A percentile compares a stretch with the other conserved stretches of the same genome.
Evolutionary conservation across 2,888 invertebrate genomes (phyloP).

Genomic region (Cheilosia pagana): DNA sequence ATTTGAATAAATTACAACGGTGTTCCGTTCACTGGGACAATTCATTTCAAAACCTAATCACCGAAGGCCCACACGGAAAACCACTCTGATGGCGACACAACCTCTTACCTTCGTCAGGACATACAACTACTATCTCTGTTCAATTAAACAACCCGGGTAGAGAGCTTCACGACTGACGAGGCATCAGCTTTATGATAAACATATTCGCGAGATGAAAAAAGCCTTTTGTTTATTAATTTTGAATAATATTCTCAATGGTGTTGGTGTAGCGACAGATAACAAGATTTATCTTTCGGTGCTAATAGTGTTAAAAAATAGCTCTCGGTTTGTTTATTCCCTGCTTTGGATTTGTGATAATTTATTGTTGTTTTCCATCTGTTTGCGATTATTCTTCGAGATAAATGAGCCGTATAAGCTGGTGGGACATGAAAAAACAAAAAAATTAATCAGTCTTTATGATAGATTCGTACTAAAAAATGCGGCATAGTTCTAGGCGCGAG

Average conservation of each 20-base stretch:
- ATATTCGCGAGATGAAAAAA: slow-evolving; percentile 46
- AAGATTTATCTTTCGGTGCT: slow-evolving; percentile 43
- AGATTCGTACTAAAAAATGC: background rate
- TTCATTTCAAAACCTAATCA: too few relatives aligned
- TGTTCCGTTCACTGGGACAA: too few relatives aligned
- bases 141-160: slow-evolving; percentile 19
- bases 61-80: too few relatives aligned
- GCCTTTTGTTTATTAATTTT: slow-evolving; percentile 15
- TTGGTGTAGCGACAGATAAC: slow-evolving; percentile 35
- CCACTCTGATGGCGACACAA: too few relatives aligned
- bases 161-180: slow-evolving; percentile 31
- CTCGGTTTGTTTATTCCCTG: slow-evolving; percentile 29
- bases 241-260: slow-evolving; percentile 9
- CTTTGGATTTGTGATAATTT: slow-evolving; percentile 49
- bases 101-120: too few relatives aligned
- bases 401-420: slow-evolving; percentile 33
- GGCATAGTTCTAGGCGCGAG: slow-evolving; percentile 8
- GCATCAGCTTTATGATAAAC: slow-evolving; percentile 30
- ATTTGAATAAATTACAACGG: too few relatives aligned
- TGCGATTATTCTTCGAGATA: slow-evolving; percentile 17
- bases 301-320: slow-evolving; percentile 3
- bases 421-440: background rate
- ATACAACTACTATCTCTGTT: slow-evolving; percentile 1
- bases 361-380: slow-evolving; percentile 19
- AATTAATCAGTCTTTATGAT: background rate